These are phyloP conservation scores for Cantharis nigra DNA, from an alignment of 2,888 invertebrate genomes.

Conservation along the genomic window DNA sequence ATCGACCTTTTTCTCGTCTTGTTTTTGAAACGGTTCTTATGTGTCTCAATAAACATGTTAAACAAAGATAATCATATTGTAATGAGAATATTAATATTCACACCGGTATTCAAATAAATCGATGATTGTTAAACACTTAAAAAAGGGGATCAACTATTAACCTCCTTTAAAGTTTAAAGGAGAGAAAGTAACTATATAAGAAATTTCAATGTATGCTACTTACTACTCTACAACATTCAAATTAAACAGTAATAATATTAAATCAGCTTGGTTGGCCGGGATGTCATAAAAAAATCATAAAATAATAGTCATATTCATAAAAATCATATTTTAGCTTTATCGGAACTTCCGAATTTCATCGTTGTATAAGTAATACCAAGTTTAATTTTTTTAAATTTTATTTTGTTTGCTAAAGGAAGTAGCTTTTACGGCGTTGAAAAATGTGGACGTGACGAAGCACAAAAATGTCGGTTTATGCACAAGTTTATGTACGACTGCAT, in stretches of 20 bases:
- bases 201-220: neutral
- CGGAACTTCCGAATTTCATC: too few relatives aligned
- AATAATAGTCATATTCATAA: too few relatives aligned
- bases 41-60: neutral
- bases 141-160: slow-evolving; percentile 17
- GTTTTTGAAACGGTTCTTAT: neutral
- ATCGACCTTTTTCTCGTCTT: slow-evolving; percentile 5
- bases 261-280: neutral
- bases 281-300: too few relatives aligned
- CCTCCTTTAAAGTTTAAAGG: slow-evolving; percentile 7
- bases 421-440: too few relatives aligned
- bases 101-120: slow-evolving; percentile 5
- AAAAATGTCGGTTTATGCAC: too few relatives aligned
- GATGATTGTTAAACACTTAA: neutral
- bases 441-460: too few relatives aligned
- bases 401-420: too few relatives aligned
- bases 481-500: too few relatives aligned
- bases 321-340: neutral
- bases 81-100: slow-evolving; percentile 13
- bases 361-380: too few relatives aligned
- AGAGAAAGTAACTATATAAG: neutral
- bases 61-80: slow-evolving; percentile 1
- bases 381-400: too few relatives aligned
- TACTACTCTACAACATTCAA: neutral
- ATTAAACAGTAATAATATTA: neutral